phyloP scores from a whole-genome alignment of 2,797 vertebrate genomes.

The Manis crassicaudata region DNA sequence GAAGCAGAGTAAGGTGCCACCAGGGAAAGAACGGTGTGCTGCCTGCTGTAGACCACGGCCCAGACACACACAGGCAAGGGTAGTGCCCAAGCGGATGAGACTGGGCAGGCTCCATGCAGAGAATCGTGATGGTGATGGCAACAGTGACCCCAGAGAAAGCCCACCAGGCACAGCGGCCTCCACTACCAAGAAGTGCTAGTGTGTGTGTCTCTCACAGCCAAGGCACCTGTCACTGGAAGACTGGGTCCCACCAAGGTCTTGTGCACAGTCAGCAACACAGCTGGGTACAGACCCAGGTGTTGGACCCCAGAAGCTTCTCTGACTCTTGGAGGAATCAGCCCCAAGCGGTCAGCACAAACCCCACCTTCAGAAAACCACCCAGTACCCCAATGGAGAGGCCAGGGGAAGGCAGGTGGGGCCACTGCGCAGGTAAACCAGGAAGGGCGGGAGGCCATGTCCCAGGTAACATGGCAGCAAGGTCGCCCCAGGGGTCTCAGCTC shows the following conservation, averaged over 20 bases:
- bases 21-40: not conserved
- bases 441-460: not conserved
- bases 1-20: not conserved
- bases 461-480: not conserved
- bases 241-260: too few species aligned
- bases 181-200: too few species aligned
- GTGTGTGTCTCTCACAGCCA: accelerated
- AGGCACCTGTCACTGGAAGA: not conserved
- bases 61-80: not conserved
- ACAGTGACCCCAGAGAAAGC: not conserved
- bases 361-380: not conserved
- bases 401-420: not conserved
- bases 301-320: too few species aligned
- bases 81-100: accelerated
- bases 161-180: not conserved
- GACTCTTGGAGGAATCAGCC: not conserved
- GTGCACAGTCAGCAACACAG: too few species aligned
- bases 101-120: not conserved
- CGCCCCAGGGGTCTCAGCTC: not conserved
- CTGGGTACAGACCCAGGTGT: not conserved
- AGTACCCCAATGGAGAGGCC: not conserved
- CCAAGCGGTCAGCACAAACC: accelerated
- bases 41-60: not conserved
- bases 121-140: too few species aligned
- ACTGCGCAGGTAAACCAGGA: too few species aligned